These are phyloP conservation scores for Trichechus manatus DNA, from an alignment of 2,113 vertebrate species.

Conservation along the genomic window DNA sequence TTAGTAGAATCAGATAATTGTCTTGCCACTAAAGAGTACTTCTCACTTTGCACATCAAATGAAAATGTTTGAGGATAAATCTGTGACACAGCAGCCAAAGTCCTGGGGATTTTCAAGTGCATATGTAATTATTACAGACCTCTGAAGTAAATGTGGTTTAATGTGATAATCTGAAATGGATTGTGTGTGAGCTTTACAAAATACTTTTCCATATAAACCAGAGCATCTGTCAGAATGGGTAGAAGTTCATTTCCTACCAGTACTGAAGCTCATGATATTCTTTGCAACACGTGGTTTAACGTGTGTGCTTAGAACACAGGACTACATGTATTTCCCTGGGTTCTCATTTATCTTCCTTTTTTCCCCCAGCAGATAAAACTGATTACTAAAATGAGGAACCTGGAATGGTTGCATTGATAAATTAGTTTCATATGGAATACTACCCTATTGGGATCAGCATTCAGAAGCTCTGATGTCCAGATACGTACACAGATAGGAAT, in stretches of 20 bases:
- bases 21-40: conserved; percentile 93
- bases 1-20: conserved; percentile 95
- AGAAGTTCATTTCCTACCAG: conserved; percentile 61
- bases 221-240: conserved; percentile 75
- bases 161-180: conserved; percentile 87
- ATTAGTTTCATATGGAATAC: conserved; percentile 55
- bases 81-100: conserved; percentile 88
- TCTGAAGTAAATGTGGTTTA: conserved; percentile 89
- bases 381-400: conserved; percentile 55
- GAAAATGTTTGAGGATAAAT: conserved; percentile 91
- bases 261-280: conserved; percentile 60
- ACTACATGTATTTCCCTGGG: background rate
- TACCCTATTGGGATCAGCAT: background rate
- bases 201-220: conserved; percentile 76
- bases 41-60: conserved; percentile 92
- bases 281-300: conserved; percentile 66
- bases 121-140: conserved; percentile 89
- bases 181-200: conserved; percentile 82
- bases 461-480: background rate
- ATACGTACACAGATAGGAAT: background rate
- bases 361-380: conserved; percentile 20
- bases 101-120: conserved; percentile 89
- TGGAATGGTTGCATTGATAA: conserved; percentile 56
- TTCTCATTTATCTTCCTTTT: conserved; percentile 53
- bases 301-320: conserved; percentile 35